Evolutionary conservation across 1,140 invertebrate species (phyloP), one percentile per base, ranked within the genome.

Genomic region (Chironomus striatipennis): DNA sequence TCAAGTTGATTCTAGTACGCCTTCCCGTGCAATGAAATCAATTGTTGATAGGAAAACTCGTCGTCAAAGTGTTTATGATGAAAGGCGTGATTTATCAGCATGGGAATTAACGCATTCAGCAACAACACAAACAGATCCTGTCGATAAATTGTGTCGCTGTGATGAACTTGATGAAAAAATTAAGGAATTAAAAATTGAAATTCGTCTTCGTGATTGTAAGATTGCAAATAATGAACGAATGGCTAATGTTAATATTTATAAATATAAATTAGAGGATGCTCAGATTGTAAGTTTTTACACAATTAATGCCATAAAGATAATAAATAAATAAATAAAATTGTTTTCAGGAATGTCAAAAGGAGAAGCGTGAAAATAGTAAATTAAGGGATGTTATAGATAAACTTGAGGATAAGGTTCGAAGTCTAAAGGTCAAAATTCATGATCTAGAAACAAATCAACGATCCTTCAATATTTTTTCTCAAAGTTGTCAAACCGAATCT

Each of bases 31-130:
- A 57, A 15, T 57, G 47, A 57, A 57, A 15, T 12, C 72, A 42
- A 73, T 15, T 73, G 8, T n/a, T n/a, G 73, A 43, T 15, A 42
- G 73, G 15, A 73, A 47, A 17, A 47, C 24, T 1, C 42, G 43
- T 43, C 73, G 73, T 1, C 73, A 73, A 10, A 73, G 73, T 18
- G 43, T 73, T 18, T 34, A 73, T 43, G 73, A 73, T 18, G 73
- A 73, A 15, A 43, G 15, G 5, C 73, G 73, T 8, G 42, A 42
- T 7, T 43, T 73, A 9, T 73, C 73, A 18, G 17, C 8, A 18
- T 73, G 42, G 42, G 73, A 73, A 9, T 10, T 20, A 9, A 43
- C 42, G 7, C 9, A n/a, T 3, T 24, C 18, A 3, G 73, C 12
- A 43, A n/a, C 15, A 5, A 73, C 73, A 7, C 73, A 73, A 47